These are phyloP conservation scores for Candoia aspera DNA, from an alignment of 2,113 vertebrate species.

Conservation along the genomic window DNA sequence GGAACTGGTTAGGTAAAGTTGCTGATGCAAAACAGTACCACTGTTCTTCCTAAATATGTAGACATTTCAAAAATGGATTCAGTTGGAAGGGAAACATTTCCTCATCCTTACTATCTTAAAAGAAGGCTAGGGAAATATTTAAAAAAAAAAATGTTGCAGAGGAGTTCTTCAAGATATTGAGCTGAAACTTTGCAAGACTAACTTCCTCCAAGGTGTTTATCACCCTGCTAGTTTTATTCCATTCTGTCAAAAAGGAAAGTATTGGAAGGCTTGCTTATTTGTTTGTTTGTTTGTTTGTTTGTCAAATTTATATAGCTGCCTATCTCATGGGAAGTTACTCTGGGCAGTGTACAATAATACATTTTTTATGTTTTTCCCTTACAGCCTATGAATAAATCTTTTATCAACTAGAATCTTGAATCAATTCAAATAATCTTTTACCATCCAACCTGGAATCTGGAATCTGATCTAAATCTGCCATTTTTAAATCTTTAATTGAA, in stretches of 20 bases:
- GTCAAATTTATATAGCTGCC: no score
- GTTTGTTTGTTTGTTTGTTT: no score
- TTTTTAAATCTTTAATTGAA: not conserved
- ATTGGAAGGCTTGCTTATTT: not conserved
- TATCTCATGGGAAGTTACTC: no score
- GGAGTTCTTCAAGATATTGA: not conserved
- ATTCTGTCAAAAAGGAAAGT: not conserved
- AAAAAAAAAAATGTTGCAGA: not conserved
- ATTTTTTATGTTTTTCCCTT: not conserved
- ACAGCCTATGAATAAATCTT: not conserved
- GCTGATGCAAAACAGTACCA: not conserved
- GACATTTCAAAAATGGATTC: not conserved
- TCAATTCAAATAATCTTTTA: not conserved
- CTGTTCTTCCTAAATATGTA: not conserved
- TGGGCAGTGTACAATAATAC: no score
- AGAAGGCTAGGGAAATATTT: not conserved
- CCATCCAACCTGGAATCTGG: not conserved
- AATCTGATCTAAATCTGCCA: not conserved
- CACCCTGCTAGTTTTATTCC: no score
- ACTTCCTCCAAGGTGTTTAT: not conserved
- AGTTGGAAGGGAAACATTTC: not conserved
- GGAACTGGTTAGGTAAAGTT: not conserved
- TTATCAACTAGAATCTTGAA: not conserved
- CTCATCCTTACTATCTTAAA: not conserved
- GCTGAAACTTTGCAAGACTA: not conserved